Conservation (phyloP, 2,888 invertebrate genomes). For the Hypomecis atomaria region DNA sequence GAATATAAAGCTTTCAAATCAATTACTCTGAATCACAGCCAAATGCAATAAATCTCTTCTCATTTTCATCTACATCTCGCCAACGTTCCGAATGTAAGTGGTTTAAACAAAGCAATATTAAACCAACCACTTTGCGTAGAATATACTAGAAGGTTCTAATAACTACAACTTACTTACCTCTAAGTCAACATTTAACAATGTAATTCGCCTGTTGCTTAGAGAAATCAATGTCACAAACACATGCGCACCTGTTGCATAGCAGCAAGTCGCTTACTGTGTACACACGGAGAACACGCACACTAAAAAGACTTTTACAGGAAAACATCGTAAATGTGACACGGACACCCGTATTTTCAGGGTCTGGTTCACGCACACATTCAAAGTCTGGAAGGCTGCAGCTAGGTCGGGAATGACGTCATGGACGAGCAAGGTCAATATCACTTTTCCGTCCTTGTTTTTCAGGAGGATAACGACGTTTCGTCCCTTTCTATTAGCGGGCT, state of each 20-base stretch:
- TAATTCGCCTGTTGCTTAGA: conserved; percentile 69
- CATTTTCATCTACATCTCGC: no score
- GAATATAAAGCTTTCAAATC: no score
- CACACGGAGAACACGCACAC: conserved; percentile 46
- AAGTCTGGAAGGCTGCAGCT: conserved; percentile 77
- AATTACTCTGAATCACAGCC: no score
- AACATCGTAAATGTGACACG: conserved; percentile 30
- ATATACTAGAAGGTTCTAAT: conserved; percentile 32
- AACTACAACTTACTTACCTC: conserved; percentile 30
- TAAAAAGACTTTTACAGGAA: conserved; percentile 32
- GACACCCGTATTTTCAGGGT: conserved; percentile 69
- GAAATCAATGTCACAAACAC: conserved; percentile 77
- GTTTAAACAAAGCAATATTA: neutral
- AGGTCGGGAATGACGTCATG: conserved; percentile 86
- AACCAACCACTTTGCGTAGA: conserved; percentile 13
- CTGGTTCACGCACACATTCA: conserved; percentile 75
- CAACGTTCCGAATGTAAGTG: neutral
- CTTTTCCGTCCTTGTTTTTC: conserved; percentile 58
- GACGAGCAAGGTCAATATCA: conserved; percentile 82
- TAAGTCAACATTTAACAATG: conserved; percentile 40
- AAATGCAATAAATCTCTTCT: no score
- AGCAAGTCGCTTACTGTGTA: conserved; percentile 28
- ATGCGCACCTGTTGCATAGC: conserved; percentile 67
- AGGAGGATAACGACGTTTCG: conserved; percentile 35
- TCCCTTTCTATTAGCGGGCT: conserved; percentile 63